Conservation (phyloP, 2,113 vertebrate species). For the Mobula hypostoma region DNA sequence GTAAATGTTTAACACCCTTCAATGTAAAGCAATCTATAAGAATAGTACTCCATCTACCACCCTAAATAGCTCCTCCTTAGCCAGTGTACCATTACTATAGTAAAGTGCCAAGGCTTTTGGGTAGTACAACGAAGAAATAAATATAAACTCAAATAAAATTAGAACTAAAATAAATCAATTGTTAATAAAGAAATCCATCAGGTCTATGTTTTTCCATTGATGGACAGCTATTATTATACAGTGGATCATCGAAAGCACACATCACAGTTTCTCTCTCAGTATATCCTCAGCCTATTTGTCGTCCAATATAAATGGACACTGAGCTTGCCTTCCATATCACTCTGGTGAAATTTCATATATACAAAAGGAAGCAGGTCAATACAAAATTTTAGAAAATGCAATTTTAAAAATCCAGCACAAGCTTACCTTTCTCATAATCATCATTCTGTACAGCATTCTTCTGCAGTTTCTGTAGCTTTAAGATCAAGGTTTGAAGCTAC, state of each 20-base stretch:
- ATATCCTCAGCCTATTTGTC: neutral
- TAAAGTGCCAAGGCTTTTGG: no score
- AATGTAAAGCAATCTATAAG: no score
- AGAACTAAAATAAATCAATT: neutral
- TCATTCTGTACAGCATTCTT: constrained; percentile 74
- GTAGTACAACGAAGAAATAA: no score
- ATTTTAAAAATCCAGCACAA: constrained; percentile 40
- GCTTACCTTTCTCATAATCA: constrained; percentile 77
- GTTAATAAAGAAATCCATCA: neutral
- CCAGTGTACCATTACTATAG: no score
- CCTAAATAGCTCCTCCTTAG: no score
- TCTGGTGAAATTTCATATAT: neutral
- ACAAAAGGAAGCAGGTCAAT: neutral
- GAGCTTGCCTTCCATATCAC: neutral
- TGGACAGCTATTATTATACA: neutral
- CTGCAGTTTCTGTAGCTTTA: constrained; percentile 72
- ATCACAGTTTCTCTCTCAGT: neutral
- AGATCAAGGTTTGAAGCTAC: constrained; percentile 73
- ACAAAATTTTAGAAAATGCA: neutral
- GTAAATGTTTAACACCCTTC: no score
- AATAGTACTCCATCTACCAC: no score
- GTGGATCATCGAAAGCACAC: neutral
- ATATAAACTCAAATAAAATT: neutral
- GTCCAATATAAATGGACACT: neutral
- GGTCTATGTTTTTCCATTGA: neutral